These are phyloP conservation scores for Drosophila azteca DNA, from an alignment of 1,140 invertebrate genomes.

Conservation along the genomic window DNA sequence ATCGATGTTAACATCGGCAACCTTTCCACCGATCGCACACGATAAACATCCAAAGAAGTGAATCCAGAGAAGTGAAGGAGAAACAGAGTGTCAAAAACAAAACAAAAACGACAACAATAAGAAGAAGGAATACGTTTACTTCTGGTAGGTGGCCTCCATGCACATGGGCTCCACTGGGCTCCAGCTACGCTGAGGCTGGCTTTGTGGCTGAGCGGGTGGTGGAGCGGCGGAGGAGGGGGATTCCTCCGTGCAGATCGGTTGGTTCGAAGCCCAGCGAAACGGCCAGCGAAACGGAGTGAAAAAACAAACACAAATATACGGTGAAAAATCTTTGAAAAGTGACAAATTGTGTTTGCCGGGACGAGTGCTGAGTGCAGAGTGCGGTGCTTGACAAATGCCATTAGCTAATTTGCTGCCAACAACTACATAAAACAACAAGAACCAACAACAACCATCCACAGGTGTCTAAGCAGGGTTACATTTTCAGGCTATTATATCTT, in stretches of 20 bases:
- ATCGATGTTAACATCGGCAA: too few species aligned
- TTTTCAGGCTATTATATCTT: constrained; percentile 2
- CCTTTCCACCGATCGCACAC: too few species aligned
- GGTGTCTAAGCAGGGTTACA: constrained; percentile 30
- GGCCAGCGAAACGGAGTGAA: neutral
- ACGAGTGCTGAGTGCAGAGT: constrained; percentile 31
- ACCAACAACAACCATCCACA: constrained; percentile 30
- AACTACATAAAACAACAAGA: neutral
- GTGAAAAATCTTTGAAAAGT: constrained; percentile 69
- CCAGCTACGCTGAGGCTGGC: too few species aligned
- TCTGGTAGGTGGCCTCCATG: too few species aligned
- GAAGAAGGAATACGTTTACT: too few species aligned
- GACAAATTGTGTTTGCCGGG: constrained; percentile 46
- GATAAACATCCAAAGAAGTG: too few species aligned
- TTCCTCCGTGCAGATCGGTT: constrained; percentile 69
- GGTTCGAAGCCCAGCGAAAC: constrained; percentile 14
- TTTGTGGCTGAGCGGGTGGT: too few species aligned
- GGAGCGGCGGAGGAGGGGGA: too few species aligned
- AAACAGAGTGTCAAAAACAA: too few species aligned
- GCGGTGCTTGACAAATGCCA: constrained; percentile 7
- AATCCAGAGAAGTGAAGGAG: too few species aligned
- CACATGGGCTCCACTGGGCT: too few species aligned
- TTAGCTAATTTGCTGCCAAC: constrained; percentile 16
- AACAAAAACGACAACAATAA: too few species aligned
- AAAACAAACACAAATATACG: constrained; percentile 17